Conservation (phyloP, 2,888 invertebrate genomes). For the Aporophyla nigra region DNA sequence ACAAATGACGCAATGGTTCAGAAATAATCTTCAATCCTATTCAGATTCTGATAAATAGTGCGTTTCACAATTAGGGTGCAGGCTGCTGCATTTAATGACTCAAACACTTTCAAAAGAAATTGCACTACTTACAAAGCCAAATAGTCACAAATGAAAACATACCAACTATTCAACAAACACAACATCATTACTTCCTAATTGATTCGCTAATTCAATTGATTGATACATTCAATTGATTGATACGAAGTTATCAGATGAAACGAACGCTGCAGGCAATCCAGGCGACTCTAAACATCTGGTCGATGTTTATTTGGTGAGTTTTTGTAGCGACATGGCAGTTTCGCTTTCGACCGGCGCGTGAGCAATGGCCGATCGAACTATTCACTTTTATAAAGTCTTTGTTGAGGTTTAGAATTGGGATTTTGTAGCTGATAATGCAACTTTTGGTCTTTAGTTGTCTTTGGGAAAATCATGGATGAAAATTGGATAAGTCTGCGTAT, state of each 20-base stretch:
- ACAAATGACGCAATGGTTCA: too few species aligned
- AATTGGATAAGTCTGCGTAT: background rate
- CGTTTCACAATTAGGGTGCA: too few species aligned
- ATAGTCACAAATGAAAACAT: background rate
- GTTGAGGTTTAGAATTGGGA: slow-evolving; percentile 24
- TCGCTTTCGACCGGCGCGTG: slow-evolving; percentile 81
- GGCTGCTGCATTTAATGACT: background rate
- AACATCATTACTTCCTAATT: slow-evolving; percentile 17
- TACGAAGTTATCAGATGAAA: slow-evolving; percentile 34
- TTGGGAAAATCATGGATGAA: background rate
- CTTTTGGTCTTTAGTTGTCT: background rate
- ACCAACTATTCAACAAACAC: background rate
- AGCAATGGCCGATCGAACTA: slow-evolving; percentile 37
- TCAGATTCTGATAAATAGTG: too few species aligned
- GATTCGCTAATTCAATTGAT: slow-evolving; percentile 30
- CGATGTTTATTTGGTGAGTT: slow-evolving; percentile 62
- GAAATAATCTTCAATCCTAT: too few species aligned
- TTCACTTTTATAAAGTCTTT: slow-evolving; percentile 60
- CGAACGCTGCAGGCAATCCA: slow-evolving; percentile 18
- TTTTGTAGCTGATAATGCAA: background rate
- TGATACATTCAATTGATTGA: slow-evolving; percentile 10
- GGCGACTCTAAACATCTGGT: slow-evolving; percentile 67
- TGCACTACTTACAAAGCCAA: background rate
- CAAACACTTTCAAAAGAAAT: too few species aligned
- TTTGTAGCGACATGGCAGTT: slow-evolving; percentile 73